These are phyloP conservation scores for Tenthredo notha DNA, from an alignment of 2,888 invertebrate species.

Conservation along the genomic window DNA sequence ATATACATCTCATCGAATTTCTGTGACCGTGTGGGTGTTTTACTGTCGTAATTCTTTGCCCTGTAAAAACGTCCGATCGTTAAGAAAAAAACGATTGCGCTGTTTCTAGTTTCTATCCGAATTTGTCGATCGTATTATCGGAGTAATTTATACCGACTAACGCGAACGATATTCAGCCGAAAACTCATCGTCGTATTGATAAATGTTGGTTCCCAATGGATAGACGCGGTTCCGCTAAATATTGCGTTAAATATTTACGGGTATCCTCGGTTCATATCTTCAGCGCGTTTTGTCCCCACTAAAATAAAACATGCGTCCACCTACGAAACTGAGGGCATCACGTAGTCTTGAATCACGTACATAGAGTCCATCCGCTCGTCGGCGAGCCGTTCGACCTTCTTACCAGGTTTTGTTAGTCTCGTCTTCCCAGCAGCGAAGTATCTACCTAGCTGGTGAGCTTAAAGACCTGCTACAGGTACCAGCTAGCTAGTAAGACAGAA, in stretches of 20 bases:
- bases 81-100: neutral
- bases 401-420: constrained; percentile 17
- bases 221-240: neutral
- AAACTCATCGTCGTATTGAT: neutral
- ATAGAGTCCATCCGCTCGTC: constrained; percentile 50
- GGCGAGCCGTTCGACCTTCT: constrained; percentile 48
- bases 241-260: neutral
- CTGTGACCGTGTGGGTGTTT: neutral
- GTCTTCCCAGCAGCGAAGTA: constrained; percentile 17
- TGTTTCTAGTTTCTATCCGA: neutral
- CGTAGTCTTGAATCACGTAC: constrained; percentile 51
- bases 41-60: neutral
- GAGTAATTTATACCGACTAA: neutral
- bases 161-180: neutral
- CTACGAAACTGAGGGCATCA: constrained; percentile 48
- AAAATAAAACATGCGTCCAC: constrained; percentile 36
- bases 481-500: constrained; percentile 38
- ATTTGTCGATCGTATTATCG: neutral
- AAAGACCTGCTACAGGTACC: constrained; percentile 11
- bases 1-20: neutral
- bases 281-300: constrained; percentile 6
- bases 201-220: too few species aligned
- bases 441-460: constrained; percentile 17
- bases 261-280: neutral
- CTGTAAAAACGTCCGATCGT: neutral